Evolutionary conservation across 2,888 invertebrate species (phyloP).

Genomic region (Petrolisthes cinctipes): DNA sequence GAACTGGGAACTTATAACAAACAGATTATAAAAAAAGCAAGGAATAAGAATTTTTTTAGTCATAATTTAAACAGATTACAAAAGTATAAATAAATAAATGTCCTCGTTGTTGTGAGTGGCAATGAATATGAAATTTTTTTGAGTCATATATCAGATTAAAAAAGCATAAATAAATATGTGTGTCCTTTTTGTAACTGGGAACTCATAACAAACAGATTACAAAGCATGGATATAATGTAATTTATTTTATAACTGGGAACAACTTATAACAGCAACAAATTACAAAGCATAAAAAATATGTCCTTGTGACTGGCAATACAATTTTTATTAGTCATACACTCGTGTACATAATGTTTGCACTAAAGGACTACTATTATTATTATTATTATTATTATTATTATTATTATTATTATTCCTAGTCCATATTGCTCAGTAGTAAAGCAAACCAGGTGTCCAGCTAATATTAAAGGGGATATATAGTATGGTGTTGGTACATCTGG

Average conservation of each 20-base stretch:
- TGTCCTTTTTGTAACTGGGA: no score
- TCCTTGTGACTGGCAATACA: not conserved
- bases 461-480: not conserved
- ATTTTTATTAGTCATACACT: conserved; percentile 12
- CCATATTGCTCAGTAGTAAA: conserved; percentile 52
- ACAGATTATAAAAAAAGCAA: no score
- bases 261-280: not conserved
- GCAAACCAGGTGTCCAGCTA: conserved; percentile 45
- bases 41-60: no score
- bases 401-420: not conserved
- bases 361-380: conserved; percentile 23
- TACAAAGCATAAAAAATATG: not conserved
- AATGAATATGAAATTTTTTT: no score
- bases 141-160: no score
- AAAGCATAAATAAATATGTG: no score
- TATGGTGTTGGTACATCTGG: no score
- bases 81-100: no score
- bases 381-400: no score
- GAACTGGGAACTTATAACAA: not conserved
- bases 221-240: not conserved
- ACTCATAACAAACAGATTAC: not conserved
- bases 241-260: no score
- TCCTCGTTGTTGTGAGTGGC: no score
- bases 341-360: conserved; percentile 49
- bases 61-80: no score